phyloP scores from a whole-genome alignment of 1,140 invertebrate genomes.

The Pseudobourletiella spinata region DNA sequence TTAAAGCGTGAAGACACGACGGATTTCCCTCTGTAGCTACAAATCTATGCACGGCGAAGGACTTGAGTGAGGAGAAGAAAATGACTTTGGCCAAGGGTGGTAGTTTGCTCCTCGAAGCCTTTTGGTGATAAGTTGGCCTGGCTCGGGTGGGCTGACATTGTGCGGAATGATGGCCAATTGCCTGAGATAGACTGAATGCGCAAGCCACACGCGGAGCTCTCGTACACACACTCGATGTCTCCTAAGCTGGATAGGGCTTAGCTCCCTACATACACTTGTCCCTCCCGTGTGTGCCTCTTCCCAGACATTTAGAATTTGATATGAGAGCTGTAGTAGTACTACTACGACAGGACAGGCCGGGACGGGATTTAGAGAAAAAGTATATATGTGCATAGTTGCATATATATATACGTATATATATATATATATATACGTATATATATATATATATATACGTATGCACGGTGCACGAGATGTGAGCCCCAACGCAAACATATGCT shows the following conservation, averaged over 20 bases:
- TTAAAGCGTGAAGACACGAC: background rate
- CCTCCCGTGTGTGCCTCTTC: too few species aligned
- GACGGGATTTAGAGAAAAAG: too few species aligned
- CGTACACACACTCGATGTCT: too few species aligned
- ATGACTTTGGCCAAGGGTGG: constrained; percentile 22
- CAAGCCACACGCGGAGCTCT: constrained; percentile 11
- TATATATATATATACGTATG: too few species aligned
- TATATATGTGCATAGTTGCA: too few species aligned
- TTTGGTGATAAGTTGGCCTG: constrained; percentile 17
- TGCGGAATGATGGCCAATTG: constrained; percentile 23
- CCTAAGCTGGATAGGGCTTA: too few species aligned
- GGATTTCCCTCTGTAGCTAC: background rate
- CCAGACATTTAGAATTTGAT: background rate
- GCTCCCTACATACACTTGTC: background rate
- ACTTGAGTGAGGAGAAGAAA: background rate
- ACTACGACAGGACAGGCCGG: too few species aligned
- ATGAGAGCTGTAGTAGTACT: background rate
- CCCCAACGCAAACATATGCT: too few species aligned
- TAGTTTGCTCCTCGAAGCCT: constrained; percentile 12
- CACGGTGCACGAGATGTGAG: background rate
- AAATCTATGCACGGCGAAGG: background rate
- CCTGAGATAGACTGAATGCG: constrained; percentile 10
- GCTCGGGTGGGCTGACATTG: constrained; percentile 21
- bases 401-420: too few species aligned
- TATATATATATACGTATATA: too few species aligned